Percentiles rank a stretch among this genome's conserved stretches.
These are phyloP conservation scores for Parascotia fuliginaria DNA, from an alignment of 2,888 invertebrate species.

Conservation along the genomic window DNA sequence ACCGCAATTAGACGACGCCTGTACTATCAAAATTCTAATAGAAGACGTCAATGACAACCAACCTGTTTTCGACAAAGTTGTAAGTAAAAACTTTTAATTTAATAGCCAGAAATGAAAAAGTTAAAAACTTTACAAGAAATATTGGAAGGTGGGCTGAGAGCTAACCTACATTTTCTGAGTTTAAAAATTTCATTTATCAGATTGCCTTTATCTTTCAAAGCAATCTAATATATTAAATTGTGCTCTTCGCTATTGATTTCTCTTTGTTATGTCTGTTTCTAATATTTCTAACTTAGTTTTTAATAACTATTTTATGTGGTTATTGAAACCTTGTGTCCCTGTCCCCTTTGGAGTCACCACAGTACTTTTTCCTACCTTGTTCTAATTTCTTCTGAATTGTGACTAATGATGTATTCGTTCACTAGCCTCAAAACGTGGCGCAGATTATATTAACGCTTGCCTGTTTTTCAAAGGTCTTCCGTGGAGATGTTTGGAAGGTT, in stretches of 20 bases:
- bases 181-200: constrained; percentile 6
- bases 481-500: constrained; percentile 89
- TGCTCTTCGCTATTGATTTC: neutral
- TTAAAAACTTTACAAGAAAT: neutral
- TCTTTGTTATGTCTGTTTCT: neutral
- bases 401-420: constrained; percentile 57
- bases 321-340: neutral
- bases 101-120: neutral
- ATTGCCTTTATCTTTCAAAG: constrained; percentile 2
- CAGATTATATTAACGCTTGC: constrained; percentile 78
- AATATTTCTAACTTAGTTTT: neutral
- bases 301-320: neutral
- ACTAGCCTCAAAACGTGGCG: constrained; percentile 74
- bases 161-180: neutral
- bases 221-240: neutral
- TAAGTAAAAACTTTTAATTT: constrained; percentile 75
- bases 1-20: constrained; percentile 95
- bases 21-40: constrained; percentile 96
- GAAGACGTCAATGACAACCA: constrained; percentile 97
- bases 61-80: constrained; percentile 92
- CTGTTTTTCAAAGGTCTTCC: constrained; percentile 87
- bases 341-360: neutral
- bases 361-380: constrained; percentile 28
- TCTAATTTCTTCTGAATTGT: constrained; percentile 38
- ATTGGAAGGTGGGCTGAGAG: constrained; percentile 1